Evolutionary conservation across 2,888 invertebrate genomes (phyloP), one percentile per base, ranked within the genome.

Genomic region (Marasmarcha lunaedactyla): DNA sequence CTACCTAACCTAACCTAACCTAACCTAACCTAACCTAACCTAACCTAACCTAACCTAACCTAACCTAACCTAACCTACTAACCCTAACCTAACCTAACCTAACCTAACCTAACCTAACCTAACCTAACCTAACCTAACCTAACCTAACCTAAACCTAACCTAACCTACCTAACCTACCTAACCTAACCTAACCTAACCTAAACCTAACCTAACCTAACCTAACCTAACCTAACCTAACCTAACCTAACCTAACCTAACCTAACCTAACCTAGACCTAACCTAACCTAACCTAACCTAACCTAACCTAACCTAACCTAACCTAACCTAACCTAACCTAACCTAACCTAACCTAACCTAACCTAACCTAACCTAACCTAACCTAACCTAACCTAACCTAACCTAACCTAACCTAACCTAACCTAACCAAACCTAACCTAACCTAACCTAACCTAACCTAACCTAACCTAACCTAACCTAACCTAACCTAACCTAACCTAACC

Each of bases 1-100:
- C 30, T 30, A 30, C 30, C 30, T 30, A 30, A 30, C 30, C 30
- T 30, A 30, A 30, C 30, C 30, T 30, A 30, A 30, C 30, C 30
- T 30, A 30, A 30, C 30, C 30, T 30, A 30, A 30, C 30, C 30
- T 30, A 30, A 30, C 30, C 30, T 30, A 30, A 30, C 30, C 30
- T 30, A 30, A 30, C 30, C 30, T 30, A 30, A 30, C 30, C 30
- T 30, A 30, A 30, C 30, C 30, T 30, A 30, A 30, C 30, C 30
- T 30, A 30, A 30, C 30, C 30, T 30, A 30, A 30, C 30, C 30
- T 30, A 30, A 30, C 30, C 30, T 30, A 30, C 30, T 11, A n/a
- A 30, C 9, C 30, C n/a, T 7, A 30, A 30, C 30, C 30, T 30
- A 30, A 30, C 30, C 30, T 30, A 30, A 30, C 30, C 25, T 30